A percentile compares a stretch with the other conserved stretches of the same genome.
Evolutionary conservation across 2,113 vertebrate species (phyloP).

Genomic region (Catharus bicknelli): DNA sequence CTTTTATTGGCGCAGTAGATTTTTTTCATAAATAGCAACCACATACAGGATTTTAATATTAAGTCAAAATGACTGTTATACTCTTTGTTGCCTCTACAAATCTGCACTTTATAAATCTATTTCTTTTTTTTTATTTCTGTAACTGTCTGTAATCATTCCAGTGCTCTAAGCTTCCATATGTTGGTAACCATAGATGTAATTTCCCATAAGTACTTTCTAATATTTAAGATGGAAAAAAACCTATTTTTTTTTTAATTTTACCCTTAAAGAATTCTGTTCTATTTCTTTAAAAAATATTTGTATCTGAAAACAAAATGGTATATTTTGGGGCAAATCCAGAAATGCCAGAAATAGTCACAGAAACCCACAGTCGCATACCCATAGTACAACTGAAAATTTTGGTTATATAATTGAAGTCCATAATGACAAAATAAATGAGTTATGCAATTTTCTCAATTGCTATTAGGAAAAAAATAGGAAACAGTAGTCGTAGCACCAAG

Average conservation of each 20-base stretch:
- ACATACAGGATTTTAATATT: slow-evolving; percentile 18
- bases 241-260: neutral
- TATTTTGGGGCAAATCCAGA: neutral
- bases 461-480: neutral
- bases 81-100: slow-evolving; percentile 11
- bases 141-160: slow-evolving; percentile 3
- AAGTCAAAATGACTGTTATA: neutral
- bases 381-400: neutral
- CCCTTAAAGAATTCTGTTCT: neutral
- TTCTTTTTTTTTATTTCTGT: neutral
- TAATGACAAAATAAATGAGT: neutral
- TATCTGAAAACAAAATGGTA: neutral
- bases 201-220: slow-evolving; percentile 2
- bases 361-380: neutral
- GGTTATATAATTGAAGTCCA: neutral
- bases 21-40: slow-evolving; percentile 46
- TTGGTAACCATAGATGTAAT: slow-evolving; percentile 7
- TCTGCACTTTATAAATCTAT: neutral
- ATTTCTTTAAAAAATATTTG: neutral
- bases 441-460: neutral
- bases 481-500: neutral
- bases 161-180: neutral
- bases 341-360: neutral
- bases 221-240: slow-evolving; percentile 1
- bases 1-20: slow-evolving; percentile 8